phyloP scores from a whole-genome alignment of 2,113 vertebrate species.

The Illadopsis cleaveri region DNA sequence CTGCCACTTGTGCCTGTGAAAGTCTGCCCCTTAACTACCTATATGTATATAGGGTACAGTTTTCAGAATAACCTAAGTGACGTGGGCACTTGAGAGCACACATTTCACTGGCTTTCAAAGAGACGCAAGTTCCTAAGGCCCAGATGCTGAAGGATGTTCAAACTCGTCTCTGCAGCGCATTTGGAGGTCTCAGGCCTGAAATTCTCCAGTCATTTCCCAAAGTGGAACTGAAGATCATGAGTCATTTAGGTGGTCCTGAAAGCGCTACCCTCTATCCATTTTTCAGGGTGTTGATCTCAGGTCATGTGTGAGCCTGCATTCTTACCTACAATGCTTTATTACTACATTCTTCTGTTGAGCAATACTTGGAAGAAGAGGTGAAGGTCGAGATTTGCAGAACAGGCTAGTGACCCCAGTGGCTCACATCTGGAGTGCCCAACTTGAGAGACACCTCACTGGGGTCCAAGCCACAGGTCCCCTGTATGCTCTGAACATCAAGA shows the following conservation, averaged over 20 bases:
- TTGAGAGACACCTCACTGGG: conserved; percentile 16
- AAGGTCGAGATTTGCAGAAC: conserved; percentile 42
- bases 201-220: background rate
- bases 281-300: conserved; percentile 66
- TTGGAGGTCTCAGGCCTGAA: background rate
- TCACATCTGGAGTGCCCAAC: conserved; percentile 23
- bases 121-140: background rate
- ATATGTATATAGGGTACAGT: conserved; percentile 63
- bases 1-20: conserved; percentile 72
- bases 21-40: conserved; percentile 65
- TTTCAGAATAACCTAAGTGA: conserved; percentile 66
- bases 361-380: conserved; percentile 61
- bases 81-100: background rate
- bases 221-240: background rate
- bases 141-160: background rate
- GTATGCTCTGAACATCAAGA: conserved; percentile 6
- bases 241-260: conserved; percentile 60
- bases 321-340: conserved; percentile 64
- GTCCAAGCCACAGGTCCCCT: background rate
- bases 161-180: background rate
- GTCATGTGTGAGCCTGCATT: conserved; percentile 60
- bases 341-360: conserved; percentile 63
- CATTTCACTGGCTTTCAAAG: conserved; percentile 3
- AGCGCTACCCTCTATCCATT: conserved; percentile 54
- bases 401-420: conserved; percentile 42